Base-by-base conservation (phyloP, 2,113 vertebrate genomes). In the Hipposideros armiger region DNA sequence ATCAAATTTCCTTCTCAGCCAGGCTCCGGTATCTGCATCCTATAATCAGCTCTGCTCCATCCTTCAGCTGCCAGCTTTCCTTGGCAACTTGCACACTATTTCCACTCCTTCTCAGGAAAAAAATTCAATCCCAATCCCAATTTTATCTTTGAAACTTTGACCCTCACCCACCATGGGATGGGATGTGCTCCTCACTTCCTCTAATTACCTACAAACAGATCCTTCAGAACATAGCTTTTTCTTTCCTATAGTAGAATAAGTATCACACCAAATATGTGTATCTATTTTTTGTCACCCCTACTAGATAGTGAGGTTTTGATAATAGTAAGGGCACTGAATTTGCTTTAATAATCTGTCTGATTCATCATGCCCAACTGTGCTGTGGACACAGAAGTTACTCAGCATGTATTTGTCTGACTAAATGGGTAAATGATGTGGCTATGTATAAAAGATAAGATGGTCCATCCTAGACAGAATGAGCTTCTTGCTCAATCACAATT, bases 231-330 rank as follows among this genome's bases (percentile, higher is more conserved):
- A 10, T 40, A 47, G 17, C 13, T 28, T 69, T 77, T 30, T 82
- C 70, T 91, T 85, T 91, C 60, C 67, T 67, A 3, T 78, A 54
- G 64, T 83, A 89, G 22, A 52, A 74, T 86, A 77, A 74, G 82
- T 28, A 50, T 28, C 30, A 74, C 5, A 52, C 62, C 28, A 26
- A 56, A 26, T 83, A 78, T 50, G 28, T 62, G 13, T 64, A 15
- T 83, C 36, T 80, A 60, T 78, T 58, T 85, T n/a, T 77, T 69
- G 52, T 40, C 40, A 58, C 1, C 20, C 11, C 20, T 90, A 66
- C 40, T 86, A 67, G 30, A 80, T 58, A 1, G 2, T 56, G 60
- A 80, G 42, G n/a, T 74, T 86, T 86, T 28, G 32, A 83, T 78
- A 14, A 56, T 10, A 92, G 47, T 45, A 70, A 64, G 5, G 4